Base-by-base conservation (phyloP, 2,888 invertebrate species). In the Embidobia sp. region DNA sequence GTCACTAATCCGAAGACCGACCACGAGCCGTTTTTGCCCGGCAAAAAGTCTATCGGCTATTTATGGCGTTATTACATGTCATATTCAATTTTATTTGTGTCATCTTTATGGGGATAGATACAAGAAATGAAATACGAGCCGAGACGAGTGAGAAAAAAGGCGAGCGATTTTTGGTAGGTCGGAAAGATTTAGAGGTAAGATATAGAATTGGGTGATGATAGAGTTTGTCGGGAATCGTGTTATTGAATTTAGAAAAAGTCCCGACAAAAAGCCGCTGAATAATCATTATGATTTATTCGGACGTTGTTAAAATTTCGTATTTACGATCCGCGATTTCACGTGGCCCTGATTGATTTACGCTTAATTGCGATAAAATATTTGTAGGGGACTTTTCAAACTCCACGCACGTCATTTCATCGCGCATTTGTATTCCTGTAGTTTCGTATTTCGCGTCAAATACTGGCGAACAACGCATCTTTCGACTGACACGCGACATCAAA, bases 131-230 rank as follows among this genome's bases (percentile, higher is more conserved):
- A 53, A 53, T 66, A 53, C 46, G 53, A 35, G 26, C 22, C 15
- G 16, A 27, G 66, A 66, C 53, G 44, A 53, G 53, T 53, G 44
- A 66, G 53, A 53, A 59, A 59, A 66, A 37, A 11, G 16, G n/a
- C n/a, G 40, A 49, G 10, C 2, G 11, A 13, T 46, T 27, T 49
- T 64, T n/a, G 27, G 26, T 11, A 29, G 35, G 27, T 51, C 55
- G 26, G 26, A 67, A 46, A 67, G 66, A 67, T 67, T 67, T 67
- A 67, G 66, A 67, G 66, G 55, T 44, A 44, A 53, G 53, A 66
- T 33, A 66, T 13, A 27, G 27, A 42, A 53, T 48, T 37, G 46
- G 55, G 48, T 37, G 66, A 55, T 48, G 66, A 55, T 46, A 27
- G 44, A 67, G 29, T n/a, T 8, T 16, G 59, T 59, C 59, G 57